Evolutionary conservation across 1,140 invertebrate species (phyloP).

Genomic region (Pseudachorutes palmiensis): DNA sequence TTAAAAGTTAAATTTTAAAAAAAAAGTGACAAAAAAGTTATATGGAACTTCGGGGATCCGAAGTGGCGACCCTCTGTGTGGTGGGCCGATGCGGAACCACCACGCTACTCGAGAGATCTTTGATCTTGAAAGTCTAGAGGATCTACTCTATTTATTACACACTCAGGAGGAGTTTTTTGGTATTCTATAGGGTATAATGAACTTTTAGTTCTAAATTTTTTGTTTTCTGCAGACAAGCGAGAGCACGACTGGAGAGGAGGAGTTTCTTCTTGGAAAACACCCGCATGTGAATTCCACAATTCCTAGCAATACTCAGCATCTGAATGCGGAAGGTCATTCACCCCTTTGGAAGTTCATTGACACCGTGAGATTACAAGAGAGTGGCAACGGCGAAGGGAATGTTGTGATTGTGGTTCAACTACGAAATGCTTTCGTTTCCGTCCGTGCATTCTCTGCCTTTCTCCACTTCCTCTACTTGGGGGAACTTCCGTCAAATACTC

Average conservation of each 20-base stretch:
- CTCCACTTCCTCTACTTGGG: conserved; percentile 36
- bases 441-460: conserved; percentile 16
- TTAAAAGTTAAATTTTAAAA: too few species aligned
- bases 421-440: conserved; percentile 27
- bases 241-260: conserved; percentile 35
- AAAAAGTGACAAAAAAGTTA: too few species aligned
- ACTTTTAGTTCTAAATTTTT: background rate
- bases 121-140: too few species aligned
- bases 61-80: too few species aligned
- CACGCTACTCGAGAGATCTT: too few species aligned
- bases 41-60: too few species aligned
- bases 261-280: conserved; percentile 27
- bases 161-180: too few species aligned
- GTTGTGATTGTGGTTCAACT: conserved; percentile 32
- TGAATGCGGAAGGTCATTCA: background rate
- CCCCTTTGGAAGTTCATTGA: conserved; percentile 22
- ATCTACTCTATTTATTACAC: too few species aligned
- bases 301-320: background rate
- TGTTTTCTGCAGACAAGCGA: conserved; percentile 27
- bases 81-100: too few species aligned
- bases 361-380: conserved; percentile 22
- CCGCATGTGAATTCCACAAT: background rate
- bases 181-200: too few species aligned
- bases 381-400: conserved; percentile 21
- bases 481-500: conserved; percentile 29